A percentile compares a stretch with the other conserved stretches of the same genome.
Conservation (phyloP, 2,888 invertebrate genomes). For the Uropetala carovei region DNA sequence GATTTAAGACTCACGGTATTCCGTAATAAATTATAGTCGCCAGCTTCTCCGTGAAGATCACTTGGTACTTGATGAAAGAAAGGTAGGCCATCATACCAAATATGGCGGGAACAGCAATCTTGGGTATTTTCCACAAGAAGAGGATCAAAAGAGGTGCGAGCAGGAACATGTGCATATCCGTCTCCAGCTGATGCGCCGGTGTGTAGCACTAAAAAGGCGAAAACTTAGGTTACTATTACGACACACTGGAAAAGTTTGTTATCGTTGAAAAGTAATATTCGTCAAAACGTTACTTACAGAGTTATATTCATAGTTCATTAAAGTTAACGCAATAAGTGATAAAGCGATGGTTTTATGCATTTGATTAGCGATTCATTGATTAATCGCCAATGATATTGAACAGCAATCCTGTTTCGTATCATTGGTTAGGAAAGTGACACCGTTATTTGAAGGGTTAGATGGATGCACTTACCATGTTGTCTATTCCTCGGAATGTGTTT, state of each 20-base stretch:
- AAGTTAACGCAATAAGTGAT: not conserved
- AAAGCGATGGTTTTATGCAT: not conserved
- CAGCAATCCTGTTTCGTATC: not conserved
- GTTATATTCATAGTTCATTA: not conserved
- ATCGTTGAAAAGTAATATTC: not conserved
- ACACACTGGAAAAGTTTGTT: not conserved
- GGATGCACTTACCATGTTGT: constrained; percentile 55
- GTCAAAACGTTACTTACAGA: not conserved
- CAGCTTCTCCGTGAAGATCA: constrained; percentile 8
- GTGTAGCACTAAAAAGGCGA: constrained; percentile 64
- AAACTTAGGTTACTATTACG: not conserved
- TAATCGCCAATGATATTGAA: not conserved
- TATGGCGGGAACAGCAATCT: constrained; percentile 37
- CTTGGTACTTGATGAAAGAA: constrained; percentile 3
- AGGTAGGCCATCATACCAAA: not conserved
- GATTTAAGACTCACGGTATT: constrained; percentile 36
- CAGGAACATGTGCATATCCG: constrained; percentile 67
- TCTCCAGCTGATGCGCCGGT: constrained; percentile 66
- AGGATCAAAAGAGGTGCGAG: constrained; percentile 65
- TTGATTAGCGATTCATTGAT: not conserved
- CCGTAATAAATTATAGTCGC: constrained; percentile 46
- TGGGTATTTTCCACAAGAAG: constrained; percentile 65
- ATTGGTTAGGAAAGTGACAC: not conserved
- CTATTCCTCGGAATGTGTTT: constrained; percentile 34
- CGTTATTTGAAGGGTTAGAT: not conserved